Conservation (phyloP, 2,888 invertebrate species). For the Xylocampa areola region DNA sequence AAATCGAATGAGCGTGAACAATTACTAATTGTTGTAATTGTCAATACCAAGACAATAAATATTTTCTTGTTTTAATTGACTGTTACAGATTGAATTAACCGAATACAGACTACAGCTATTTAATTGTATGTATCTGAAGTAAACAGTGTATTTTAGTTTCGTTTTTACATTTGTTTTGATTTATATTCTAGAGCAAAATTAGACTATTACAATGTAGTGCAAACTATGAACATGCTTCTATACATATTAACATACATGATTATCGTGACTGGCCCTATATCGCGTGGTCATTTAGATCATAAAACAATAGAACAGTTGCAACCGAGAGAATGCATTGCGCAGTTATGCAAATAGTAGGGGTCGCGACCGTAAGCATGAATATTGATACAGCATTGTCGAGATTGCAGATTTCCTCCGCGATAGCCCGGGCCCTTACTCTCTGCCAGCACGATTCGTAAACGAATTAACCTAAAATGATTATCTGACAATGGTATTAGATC, state of each 20-base stretch:
- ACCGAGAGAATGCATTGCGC: constrained; percentile 85
- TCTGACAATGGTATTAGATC: constrained; percentile 73
- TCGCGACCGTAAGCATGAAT: constrained; percentile 89
- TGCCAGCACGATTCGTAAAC: constrained; percentile 82
- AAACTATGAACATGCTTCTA: constrained; percentile 68
- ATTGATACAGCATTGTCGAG: constrained; percentile 88
- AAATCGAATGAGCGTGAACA: constrained; percentile 57
- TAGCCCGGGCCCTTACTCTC: constrained; percentile 81
- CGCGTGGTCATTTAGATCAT: constrained; percentile 89
- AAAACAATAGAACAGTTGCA: constrained; percentile 89
- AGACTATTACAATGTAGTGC: constrained; percentile 57
- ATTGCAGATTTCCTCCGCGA: constrained; percentile 83
- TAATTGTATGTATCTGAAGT: constrained; percentile 9
- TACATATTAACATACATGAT: constrained; percentile 82
- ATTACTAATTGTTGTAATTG: constrained; percentile 60
- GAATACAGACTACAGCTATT: constrained; percentile 23
- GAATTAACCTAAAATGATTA: constrained; percentile 81
- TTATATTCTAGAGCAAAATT: constrained; percentile 29
- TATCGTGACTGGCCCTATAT: constrained; percentile 86
- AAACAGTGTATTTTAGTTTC: constrained; percentile 7
- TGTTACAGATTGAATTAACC: constrained; percentile 53
- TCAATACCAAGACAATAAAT: constrained; percentile 59
- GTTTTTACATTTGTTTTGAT: neutral
- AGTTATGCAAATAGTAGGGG: constrained; percentile 88
- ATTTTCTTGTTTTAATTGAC: constrained; percentile 47